phyloP scores from a whole-genome alignment of 1,140 invertebrate species.

The Drosophila cardini region DNA sequence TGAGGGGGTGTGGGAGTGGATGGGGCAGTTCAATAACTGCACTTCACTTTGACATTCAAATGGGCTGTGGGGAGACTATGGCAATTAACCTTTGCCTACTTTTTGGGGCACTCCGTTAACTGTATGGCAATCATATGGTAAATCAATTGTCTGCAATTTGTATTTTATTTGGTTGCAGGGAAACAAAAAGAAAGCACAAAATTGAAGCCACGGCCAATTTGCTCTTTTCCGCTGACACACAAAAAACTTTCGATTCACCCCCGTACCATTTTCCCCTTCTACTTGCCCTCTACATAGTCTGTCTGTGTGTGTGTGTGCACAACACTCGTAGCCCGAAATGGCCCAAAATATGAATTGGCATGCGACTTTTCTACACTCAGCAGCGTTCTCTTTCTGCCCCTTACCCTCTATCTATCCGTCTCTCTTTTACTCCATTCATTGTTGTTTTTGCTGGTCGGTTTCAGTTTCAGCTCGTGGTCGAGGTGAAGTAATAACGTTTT shows the following conservation, averaged over 20 bases:
- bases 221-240: constrained; percentile 71
- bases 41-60: constrained; percentile 68
- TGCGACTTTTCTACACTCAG: constrained; percentile 16
- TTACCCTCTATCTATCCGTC: neutral
- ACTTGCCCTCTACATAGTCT: neutral
- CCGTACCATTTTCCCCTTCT: neutral
- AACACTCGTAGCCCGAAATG: constrained; percentile 2
- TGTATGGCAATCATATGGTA: constrained; percentile 70
- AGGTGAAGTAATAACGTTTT: constrained; percentile 70
- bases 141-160: constrained; percentile 84
- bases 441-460: neutral
- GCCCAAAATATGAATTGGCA: constrained; percentile 42
- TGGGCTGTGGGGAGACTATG: constrained; percentile 1
- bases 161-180: constrained; percentile 70
- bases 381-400: neutral
- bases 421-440: constrained; percentile 2
- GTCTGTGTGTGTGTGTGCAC: neutral
- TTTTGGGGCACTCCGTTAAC: constrained; percentile 41
- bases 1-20: neutral
- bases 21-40: constrained; percentile 38
- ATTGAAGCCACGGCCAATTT: constrained; percentile 84
- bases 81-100: constrained; percentile 75
- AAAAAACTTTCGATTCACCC: constrained; percentile 43
- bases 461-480: constrained; percentile 21
- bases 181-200: constrained; percentile 31